phyloP scores from a whole-genome alignment of 2,113 vertebrate species.

The Melanerpes aurifrons region DNA sequence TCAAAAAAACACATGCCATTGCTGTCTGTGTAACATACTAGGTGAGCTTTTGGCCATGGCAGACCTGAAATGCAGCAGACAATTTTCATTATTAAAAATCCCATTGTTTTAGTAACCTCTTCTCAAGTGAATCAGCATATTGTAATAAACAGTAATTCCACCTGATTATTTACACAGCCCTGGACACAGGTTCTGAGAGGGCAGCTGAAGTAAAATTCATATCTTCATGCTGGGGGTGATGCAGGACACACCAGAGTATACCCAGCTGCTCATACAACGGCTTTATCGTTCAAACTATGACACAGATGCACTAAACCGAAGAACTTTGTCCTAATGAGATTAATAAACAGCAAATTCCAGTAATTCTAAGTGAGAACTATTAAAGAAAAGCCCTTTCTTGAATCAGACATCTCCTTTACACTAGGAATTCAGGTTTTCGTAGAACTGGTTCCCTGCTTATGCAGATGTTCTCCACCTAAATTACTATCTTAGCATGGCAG shows the following conservation, averaged over 20 bases:
- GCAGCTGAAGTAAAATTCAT: background rate
- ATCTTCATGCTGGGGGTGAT: rapidly evolving
- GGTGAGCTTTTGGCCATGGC: background rate
- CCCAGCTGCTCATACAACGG: background rate
- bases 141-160: background rate
- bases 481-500: background rate
- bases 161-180: background rate
- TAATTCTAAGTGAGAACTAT: background rate
- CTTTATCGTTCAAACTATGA: background rate
- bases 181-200: background rate
- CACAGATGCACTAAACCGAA: background rate
- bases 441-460: background rate
- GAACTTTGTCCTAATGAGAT: background rate
- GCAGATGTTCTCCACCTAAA: background rate
- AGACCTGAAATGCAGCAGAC: background rate
- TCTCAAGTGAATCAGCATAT: background rate
- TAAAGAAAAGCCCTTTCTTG: background rate
- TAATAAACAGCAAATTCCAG: background rate
- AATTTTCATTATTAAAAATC: background rate
- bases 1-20: background rate
- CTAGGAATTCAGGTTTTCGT: background rate
- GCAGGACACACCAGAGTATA: background rate
- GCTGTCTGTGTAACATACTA: background rate
- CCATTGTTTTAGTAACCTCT: background rate
- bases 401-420: background rate